Evolutionary conservation across 2,888 invertebrate genomes (phyloP).

Genomic region (Pachliopta kotzebuea): DNA sequence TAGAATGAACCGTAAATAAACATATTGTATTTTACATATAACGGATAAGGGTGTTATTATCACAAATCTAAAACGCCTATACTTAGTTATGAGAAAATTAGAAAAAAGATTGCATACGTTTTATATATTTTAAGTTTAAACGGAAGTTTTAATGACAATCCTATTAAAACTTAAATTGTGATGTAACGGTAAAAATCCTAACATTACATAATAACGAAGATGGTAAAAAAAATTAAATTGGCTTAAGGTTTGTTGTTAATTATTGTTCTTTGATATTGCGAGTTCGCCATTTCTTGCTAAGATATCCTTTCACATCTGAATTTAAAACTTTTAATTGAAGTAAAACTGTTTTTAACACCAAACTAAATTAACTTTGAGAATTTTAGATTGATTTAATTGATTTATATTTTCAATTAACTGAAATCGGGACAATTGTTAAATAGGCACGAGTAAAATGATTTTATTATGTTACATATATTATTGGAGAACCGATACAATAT

Average conservation of each 20-base stretch:
- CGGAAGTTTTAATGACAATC: no score
- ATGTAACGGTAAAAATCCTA: neutral
- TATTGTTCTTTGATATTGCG: neutral
- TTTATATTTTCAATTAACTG: neutral
- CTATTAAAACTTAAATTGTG: no score
- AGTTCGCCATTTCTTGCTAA: neutral
- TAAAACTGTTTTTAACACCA: conserved; percentile 8
- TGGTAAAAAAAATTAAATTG: neutral
- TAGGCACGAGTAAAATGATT: neutral
- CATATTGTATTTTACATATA: no score
- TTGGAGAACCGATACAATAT: neutral
- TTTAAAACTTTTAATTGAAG: conserved; percentile 18
- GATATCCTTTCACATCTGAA: conserved; percentile 1
- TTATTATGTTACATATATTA: neutral
- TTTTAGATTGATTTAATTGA: neutral
- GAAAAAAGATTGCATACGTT: no score
- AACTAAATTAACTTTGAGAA: conserved; percentile 2
- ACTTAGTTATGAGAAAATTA: no score
- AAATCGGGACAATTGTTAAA: neutral
- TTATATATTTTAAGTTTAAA: no score
- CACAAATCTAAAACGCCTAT: no score
- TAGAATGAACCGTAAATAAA: no score
- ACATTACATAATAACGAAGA: neutral
- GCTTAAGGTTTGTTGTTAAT: conserved; percentile 5
- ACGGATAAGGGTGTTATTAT: no score